These are phyloP conservation scores for Harlomillsia oculata DNA, from an alignment of 1,140 invertebrate genomes.

Conservation along the genomic window DNA sequence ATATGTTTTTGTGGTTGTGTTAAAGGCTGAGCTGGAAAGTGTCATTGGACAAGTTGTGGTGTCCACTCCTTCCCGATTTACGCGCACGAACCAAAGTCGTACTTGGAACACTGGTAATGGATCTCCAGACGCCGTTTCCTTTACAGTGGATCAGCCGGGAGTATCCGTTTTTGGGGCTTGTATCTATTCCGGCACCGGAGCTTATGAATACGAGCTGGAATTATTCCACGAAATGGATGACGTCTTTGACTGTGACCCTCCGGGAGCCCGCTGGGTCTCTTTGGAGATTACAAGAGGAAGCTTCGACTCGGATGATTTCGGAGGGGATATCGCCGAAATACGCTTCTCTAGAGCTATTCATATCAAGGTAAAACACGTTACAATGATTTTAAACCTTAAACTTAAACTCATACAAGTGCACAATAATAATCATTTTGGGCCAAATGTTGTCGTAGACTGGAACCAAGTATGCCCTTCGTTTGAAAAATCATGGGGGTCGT, in stretches of 20 bases:
- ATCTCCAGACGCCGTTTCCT: conserved; percentile 91
- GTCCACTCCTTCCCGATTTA: conserved; percentile 79
- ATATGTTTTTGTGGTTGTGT: background rate
- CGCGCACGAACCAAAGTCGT: conserved; percentile 71
- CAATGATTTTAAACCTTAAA: background rate
- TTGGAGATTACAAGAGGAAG: conserved; percentile 60
- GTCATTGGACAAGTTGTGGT: conserved; percentile 59
- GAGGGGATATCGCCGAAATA: conserved; percentile 69
- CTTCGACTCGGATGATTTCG: conserved; percentile 65
- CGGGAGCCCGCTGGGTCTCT: conserved; percentile 53
- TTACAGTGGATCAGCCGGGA: conserved; percentile 80
- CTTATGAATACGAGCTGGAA: conserved; percentile 84
- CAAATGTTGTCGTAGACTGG: conserved; percentile 58
- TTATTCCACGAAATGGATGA: conserved; percentile 64
- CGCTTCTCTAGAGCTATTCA: conserved; percentile 81
- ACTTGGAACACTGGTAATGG: conserved; percentile 97
- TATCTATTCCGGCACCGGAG: conserved; percentile 77
- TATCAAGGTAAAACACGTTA: conserved; percentile 56
- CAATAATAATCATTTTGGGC: background rate
- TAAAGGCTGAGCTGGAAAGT: conserved; percentile 38
- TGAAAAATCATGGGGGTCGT: conserved; percentile 82
- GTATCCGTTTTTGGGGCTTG: conserved; percentile 76
- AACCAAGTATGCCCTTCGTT: conserved; percentile 74
- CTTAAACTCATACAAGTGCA: no score
- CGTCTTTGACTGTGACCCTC: conserved; percentile 20